Conservation (phyloP, 2,888 invertebrate genomes). For the Callyntrura sp. region DNA sequence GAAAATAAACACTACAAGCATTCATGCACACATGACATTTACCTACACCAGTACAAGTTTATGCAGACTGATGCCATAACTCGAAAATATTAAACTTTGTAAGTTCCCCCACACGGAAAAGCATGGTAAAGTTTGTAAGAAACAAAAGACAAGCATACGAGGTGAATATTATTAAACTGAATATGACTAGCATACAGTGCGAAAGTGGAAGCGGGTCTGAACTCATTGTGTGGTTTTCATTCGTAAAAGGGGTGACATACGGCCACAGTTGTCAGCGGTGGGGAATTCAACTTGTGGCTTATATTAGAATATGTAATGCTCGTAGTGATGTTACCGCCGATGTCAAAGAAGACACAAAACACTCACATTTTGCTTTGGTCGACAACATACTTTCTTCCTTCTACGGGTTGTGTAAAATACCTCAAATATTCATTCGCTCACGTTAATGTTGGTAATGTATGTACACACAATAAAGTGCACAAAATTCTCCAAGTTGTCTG, state of each 20-base stretch:
- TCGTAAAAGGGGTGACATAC: conserved; percentile 53
- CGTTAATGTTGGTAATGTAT: not conserved
- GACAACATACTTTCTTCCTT: not conserved
- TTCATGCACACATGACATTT: no score
- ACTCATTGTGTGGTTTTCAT: conserved; percentile 40
- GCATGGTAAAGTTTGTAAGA: not conserved
- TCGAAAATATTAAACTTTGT: conserved; percentile 10
- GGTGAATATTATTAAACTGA: conserved; percentile 7
- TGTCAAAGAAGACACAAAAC: conserved; percentile 49
- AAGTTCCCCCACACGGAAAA: not conserved
- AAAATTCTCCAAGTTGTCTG: not conserved
- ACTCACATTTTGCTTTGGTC: not conserved
- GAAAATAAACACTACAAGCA: no score
- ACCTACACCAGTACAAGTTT: not conserved
- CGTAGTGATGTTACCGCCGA: not conserved
- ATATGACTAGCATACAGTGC: not conserved
- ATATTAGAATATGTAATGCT: conserved; percentile 3
- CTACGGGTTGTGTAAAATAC: conserved; percentile 29
- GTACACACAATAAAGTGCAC: not conserved
- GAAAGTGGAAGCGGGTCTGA: not conserved
- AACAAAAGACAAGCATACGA: conserved; percentile 4
- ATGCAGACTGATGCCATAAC: not conserved
- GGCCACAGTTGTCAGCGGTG: not conserved
- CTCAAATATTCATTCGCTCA: conserved; percentile 32
- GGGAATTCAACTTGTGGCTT: conserved; percentile 41